Conservation (phyloP, 1,140 invertebrate species). For the Camponotus floridanus region DNA sequence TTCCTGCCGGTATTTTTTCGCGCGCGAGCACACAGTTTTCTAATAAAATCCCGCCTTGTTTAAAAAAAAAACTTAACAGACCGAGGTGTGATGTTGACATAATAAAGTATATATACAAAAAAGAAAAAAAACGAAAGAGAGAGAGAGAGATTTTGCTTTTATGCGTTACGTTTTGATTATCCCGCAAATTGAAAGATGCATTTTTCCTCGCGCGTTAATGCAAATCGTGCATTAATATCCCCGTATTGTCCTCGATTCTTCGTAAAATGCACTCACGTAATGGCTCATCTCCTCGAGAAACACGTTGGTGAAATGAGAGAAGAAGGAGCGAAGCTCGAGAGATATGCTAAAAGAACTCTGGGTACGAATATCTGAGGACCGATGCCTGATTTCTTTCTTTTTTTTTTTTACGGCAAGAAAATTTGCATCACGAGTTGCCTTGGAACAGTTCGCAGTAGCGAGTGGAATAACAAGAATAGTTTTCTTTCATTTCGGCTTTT, state of each 20-base stretch:
- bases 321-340: neutral
- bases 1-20: neutral
- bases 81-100: neutral
- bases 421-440: constrained; percentile 45
- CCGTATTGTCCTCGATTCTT: constrained; percentile 26
- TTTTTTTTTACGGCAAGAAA: constrained; percentile 15
- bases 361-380: constrained; percentile 2
- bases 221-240: neutral
- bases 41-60: constrained; percentile 16
- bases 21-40: too few relatives aligned
- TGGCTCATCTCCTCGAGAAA: constrained; percentile 2
- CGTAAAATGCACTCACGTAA: constrained; percentile 28
- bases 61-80: constrained; percentile 13
- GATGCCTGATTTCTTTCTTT: constrained; percentile 24
- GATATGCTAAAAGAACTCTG: constrained; percentile 34
- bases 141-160: neutral
- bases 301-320: neutral
- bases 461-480: constrained; percentile 40
- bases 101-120: neutral
- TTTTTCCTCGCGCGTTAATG: neutral
- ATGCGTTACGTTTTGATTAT: neutral
- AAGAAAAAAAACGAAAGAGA: too few relatives aligned
- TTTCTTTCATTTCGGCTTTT: constrained; percentile 35
- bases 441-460: constrained; percentile 47
- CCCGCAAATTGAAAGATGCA: neutral